Conservation (phyloP, 2,888 invertebrate species). For the Cotesia congregata region DNA sequence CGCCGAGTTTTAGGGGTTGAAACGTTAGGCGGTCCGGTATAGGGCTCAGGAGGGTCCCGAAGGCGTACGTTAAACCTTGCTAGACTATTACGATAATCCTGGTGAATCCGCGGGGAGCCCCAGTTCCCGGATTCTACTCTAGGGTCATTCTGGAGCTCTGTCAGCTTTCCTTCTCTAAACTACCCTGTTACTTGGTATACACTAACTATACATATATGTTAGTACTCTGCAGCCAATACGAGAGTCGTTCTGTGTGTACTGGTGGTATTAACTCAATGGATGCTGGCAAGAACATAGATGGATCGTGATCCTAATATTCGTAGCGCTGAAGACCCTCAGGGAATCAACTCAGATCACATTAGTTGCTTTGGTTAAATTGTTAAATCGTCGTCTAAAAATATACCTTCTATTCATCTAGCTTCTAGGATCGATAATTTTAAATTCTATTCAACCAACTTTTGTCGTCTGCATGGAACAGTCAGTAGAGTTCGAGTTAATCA, state of each 20-base stretch:
- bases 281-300: conserved; percentile 46
- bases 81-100: conserved; percentile 67
- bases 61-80: conserved; percentile 60
- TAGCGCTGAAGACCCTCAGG: conserved; percentile 32
- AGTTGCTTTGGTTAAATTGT: conserved; percentile 25
- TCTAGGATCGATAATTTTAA: too few relatives aligned
- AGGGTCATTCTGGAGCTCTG: conserved; percentile 50
- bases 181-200: not conserved
- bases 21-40: conserved; percentile 38
- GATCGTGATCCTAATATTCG: conserved; percentile 54
- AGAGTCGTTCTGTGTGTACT: not conserved
- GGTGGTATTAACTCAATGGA: conserved; percentile 52
- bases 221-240: not conserved
- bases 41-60: conserved; percentile 49
- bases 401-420: not conserved
- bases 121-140: conserved; percentile 57
- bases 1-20: conserved; percentile 33
- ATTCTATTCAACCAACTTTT: too few relatives aligned
- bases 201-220: not conserved
- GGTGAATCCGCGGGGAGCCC: conserved; percentile 59
- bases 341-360: conserved; percentile 28
- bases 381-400: conserved; percentile 10
- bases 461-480: too few relatives aligned
- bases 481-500: too few relatives aligned
- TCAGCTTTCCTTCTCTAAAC: conserved; percentile 19